A percentile compares a stretch with the other conserved stretches of the same genome.
Evolutionary conservation across 92 coral and sea anemone genomes (phyloP).

Genomic region (Pocillopora meandrina): DNA sequence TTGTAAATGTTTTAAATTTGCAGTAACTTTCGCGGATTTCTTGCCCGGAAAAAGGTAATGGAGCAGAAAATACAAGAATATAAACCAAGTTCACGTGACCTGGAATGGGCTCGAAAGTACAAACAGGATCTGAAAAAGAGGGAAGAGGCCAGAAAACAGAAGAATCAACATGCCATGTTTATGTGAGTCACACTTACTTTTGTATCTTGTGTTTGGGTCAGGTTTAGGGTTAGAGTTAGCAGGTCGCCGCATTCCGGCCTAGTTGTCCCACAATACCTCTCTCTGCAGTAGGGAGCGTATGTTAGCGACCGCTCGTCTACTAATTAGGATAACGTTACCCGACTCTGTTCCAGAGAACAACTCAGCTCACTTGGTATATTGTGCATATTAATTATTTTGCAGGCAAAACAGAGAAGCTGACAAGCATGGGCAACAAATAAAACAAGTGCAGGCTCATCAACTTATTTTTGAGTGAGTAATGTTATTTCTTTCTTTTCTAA

Average conservation of each 20-base stretch:
- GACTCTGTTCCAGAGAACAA: no score
- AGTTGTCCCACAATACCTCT: no score
- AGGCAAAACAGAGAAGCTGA: slow-evolving; percentile 82
- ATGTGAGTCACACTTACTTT: slow-evolving; percentile 57
- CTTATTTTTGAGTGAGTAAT: slow-evolving; percentile 85
- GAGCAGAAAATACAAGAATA: slow-evolving; percentile 73
- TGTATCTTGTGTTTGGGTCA: neutral
- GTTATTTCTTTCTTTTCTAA: neutral
- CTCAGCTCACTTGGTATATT: neutral
- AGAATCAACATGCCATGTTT: slow-evolving; percentile 73
- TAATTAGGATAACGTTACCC: no score
- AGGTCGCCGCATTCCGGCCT: no score
- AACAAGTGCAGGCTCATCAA: slow-evolving; percentile 82
- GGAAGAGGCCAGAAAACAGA: slow-evolving; percentile 77
- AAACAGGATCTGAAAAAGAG: slow-evolving; percentile 81
- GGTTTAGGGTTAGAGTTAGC: no score
- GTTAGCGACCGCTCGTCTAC: no score
- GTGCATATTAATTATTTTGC: neutral
- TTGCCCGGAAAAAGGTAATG: slow-evolving; percentile 85
- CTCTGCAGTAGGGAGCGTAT: no score
- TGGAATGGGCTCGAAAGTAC: slow-evolving; percentile 95
- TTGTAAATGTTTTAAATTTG: slow-evolving; percentile 13
- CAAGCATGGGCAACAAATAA: slow-evolving; percentile 80
- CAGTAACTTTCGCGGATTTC: slow-evolving; percentile 92
- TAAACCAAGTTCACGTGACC: slow-evolving; percentile 75